Evolutionary conservation across 2,797 vertebrate genomes (phyloP).

Genomic region (Microtus agrestis): DNA sequence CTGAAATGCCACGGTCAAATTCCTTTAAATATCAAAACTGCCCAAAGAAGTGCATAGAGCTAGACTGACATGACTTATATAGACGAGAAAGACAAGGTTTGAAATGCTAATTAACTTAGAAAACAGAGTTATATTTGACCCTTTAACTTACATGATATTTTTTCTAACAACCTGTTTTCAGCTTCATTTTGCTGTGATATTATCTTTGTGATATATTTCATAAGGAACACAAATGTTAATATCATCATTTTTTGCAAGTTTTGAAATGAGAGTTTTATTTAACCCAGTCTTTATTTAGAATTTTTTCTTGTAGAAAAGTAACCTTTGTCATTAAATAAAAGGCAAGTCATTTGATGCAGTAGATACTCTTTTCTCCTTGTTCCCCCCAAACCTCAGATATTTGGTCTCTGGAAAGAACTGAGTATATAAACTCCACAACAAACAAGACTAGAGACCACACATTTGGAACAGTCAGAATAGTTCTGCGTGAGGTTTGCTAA

Average conservation of each 20-base stretch:
- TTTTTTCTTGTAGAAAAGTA: conserved; percentile 42
- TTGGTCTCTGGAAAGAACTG: conserved; percentile 71
- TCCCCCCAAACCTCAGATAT: conserved; percentile 45
- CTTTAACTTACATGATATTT: not conserved
- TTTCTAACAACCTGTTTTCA: conserved; percentile 10
- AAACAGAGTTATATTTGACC: not conserved
- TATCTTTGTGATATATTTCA: conserved; percentile 42
- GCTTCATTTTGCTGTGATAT: conserved; percentile 32
- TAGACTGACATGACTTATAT: not conserved
- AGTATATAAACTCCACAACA: conserved; percentile 53
- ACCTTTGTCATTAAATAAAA: conserved; percentile 61
- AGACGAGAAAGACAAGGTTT: not conserved
- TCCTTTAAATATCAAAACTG: conserved; percentile 1
- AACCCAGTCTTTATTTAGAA: not conserved
- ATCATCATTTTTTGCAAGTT: conserved; percentile 24
- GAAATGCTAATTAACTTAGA: conserved; percentile 23
- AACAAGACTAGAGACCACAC: conserved; percentile 51
- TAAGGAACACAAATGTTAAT: conserved; percentile 41
- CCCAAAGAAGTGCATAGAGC: not conserved
- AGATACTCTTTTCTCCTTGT: not conserved
- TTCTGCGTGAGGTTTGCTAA: conserved; percentile 76
- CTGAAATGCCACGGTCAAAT: conserved; percentile 12
- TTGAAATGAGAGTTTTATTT: conserved; percentile 43
- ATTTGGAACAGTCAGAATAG: conserved; percentile 77
- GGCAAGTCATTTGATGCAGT: conserved; percentile 56